These are phyloP conservation scores for Apaloderma vittatum DNA, from an alignment of 2,113 vertebrate species.

Conservation along the genomic window DNA sequence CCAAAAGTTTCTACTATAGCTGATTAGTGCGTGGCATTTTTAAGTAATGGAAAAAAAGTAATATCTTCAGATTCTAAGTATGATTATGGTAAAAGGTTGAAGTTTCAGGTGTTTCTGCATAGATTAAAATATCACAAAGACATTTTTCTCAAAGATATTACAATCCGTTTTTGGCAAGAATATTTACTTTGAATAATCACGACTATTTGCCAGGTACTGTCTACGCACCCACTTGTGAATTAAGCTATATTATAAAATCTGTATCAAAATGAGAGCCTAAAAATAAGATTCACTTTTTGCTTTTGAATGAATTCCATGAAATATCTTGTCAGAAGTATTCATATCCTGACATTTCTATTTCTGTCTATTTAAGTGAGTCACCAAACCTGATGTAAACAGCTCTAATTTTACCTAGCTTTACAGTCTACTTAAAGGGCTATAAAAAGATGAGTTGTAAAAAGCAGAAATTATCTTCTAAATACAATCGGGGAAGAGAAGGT, in stretches of 20 bases:
- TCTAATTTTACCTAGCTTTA: slow-evolving; percentile 6
- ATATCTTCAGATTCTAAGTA: background rate
- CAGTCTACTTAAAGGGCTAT: background rate
- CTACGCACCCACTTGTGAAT: background rate
- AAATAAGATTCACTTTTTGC: background rate
- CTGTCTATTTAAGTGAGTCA: background rate
- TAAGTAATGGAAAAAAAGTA: background rate
- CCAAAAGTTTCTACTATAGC: background rate
- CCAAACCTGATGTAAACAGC: slow-evolving; percentile 18
- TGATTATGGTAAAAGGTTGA: background rate
- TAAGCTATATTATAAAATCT: background rate
- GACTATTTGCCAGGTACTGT: background rate
- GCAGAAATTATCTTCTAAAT: background rate
- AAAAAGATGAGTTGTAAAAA: background rate
- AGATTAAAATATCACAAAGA: background rate
- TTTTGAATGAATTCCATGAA: background rate
- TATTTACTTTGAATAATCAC: background rate
- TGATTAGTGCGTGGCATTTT: background rate
- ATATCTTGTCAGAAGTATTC: background rate
- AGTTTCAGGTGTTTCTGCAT: background rate
- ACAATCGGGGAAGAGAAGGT: background rate
- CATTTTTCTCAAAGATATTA: background rate
- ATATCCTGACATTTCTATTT: background rate
- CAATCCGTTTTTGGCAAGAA: background rate
- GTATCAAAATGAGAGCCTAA: background rate